Evolutionary conservation across 2,888 invertebrate species (phyloP).

Genomic region (Myopa tessellatipennis): DNA sequence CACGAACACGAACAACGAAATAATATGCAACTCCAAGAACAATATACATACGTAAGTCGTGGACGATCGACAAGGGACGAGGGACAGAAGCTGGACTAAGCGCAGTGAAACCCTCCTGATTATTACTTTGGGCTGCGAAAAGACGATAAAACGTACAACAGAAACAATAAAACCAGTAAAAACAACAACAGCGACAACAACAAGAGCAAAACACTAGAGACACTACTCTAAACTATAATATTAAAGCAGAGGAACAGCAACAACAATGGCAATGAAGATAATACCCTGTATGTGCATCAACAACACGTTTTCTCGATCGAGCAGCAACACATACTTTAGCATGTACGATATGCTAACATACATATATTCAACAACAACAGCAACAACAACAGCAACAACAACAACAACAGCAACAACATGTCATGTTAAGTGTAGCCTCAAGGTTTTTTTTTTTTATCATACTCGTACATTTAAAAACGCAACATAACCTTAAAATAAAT

Average conservation of each 20-base stretch:
- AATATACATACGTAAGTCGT: background rate
- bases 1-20: background rate
- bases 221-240: conserved; percentile 18
- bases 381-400: conserved; percentile 17
- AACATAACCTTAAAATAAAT: conserved; percentile 28
- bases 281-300: conserved; percentile 39
- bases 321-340: background rate
- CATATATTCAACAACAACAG: conserved; percentile 8
- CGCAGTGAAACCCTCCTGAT: conserved; percentile 7
- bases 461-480: conserved; percentile 14
- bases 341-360: conserved; percentile 3
- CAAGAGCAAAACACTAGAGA: background rate
- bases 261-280: conserved; percentile 45
- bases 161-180: conserved; percentile 14
- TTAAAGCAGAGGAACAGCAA: conserved; percentile 16
- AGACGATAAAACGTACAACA: conserved; percentile 20
- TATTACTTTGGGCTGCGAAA: conserved; percentile 31
- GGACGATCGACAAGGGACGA: background rate
- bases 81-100: background rate
- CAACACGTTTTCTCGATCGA: conserved; percentile 41
- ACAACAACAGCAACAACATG: conserved; percentile 25
- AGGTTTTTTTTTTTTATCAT: conserved; percentile 8
- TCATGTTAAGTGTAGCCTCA: conserved; percentile 31
- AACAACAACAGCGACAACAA: conserved; percentile 35
- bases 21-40: background rate